Evolutionary conservation across 2,888 invertebrate genomes (phyloP).

Genomic region (Amphiduros pacificus): DNA sequence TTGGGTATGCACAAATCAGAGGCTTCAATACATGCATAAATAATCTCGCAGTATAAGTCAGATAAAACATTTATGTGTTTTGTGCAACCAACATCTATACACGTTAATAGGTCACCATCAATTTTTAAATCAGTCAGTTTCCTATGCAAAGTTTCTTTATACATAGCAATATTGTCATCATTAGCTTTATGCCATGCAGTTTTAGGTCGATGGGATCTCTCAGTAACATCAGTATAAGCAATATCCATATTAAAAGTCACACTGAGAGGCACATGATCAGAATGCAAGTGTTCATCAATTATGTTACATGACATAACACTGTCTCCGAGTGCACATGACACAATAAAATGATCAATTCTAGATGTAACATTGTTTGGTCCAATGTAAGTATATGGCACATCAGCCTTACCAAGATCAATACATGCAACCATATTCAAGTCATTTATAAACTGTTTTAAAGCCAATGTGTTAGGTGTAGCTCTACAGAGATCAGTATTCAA

Average conservation of each 20-base stretch:
- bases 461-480: neutral
- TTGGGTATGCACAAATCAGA: neutral
- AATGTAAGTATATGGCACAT: neutral
- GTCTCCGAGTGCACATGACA: too few species aligned
- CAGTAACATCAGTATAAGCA: too few species aligned
- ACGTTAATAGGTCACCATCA: neutral
- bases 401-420: neutral
- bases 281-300: too few species aligned
- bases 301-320: too few species aligned
- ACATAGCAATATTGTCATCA: neutral
- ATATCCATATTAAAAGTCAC: too few species aligned
- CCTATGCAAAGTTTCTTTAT: neutral
- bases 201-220: neutral
- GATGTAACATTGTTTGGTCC: slow-evolving; percentile 1
- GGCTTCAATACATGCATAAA: neutral
- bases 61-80: neutral
- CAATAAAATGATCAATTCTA: neutral
- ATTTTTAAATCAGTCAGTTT: neutral
- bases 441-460: neutral
- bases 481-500: neutral
- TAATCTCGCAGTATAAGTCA: neutral
- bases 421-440: neutral
- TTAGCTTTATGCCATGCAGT: neutral
- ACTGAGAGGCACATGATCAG: neutral
- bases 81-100: neutral